A percentile compares a stretch with the other conserved stretches of the same genome.
phyloP scores from a whole-genome alignment of 2,797 vertebrate genomes.

The Hirundo rustica region DNA sequence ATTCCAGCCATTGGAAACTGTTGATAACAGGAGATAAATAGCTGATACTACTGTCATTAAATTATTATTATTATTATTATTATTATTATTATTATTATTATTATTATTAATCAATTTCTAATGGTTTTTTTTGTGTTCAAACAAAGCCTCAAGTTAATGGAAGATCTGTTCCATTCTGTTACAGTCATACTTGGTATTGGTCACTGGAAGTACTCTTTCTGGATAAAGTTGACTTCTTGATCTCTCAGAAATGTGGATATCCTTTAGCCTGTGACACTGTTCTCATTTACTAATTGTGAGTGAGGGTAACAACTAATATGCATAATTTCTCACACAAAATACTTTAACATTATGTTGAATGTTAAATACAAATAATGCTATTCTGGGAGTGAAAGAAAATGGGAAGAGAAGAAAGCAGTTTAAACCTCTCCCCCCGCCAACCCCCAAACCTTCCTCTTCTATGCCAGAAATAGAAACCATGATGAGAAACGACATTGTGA shows the following conservation, averaged over 20 bases:
- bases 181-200: not conserved
- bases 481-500: slow-evolving; percentile 16
- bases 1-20: not conserved
- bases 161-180: not conserved
- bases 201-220: not conserved
- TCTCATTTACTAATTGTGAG: not conserved
- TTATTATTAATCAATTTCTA: no score
- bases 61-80: no score
- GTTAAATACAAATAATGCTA: slow-evolving; percentile 33
- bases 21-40: not conserved
- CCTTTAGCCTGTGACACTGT: not conserved
- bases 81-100: no score
- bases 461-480: slow-evolving; percentile 43
- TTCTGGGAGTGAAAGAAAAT: slow-evolving; percentile 13
- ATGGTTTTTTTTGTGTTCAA: not conserved
- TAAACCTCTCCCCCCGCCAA: not conserved
- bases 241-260: not conserved
- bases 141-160: not conserved
- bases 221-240: not conserved
- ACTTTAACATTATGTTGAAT: not conserved
- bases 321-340: not conserved
- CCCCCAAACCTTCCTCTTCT: not conserved
- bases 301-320: not conserved
- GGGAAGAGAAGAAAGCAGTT: not conserved
- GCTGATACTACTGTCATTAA: not conserved